phyloP scores from a whole-genome alignment of 2,888 invertebrate genomes.

The Xestobium rufovillosum region DNA sequence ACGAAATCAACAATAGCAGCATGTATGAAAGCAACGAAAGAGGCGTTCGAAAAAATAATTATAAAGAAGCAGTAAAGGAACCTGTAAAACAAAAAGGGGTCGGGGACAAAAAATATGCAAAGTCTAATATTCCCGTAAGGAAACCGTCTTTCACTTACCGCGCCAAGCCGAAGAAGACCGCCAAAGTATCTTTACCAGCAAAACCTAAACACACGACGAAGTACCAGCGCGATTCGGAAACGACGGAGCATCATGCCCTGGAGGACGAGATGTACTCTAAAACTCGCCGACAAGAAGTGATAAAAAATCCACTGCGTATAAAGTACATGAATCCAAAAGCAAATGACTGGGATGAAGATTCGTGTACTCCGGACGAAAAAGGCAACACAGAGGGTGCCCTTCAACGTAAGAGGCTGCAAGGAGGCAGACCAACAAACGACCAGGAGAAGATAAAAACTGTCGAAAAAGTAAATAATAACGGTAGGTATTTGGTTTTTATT shows the following conservation, averaged over 20 bases:
- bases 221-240: neutral
- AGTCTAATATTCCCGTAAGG: neutral
- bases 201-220: no score
- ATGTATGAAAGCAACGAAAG: no score
- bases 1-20: no score
- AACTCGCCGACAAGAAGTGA: neutral
- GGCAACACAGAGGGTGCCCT: conserved; percentile 1
- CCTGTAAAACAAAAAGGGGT: neutral
- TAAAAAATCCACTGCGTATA: conserved; percentile 21
- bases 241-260: neutral
- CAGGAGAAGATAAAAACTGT: conserved; percentile 14
- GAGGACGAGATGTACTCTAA: neutral
- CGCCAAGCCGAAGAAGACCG: neutral
- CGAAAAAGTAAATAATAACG: no score
- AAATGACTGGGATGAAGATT: conserved; percentile 31
- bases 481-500: no score
- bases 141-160: neutral
- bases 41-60: no score
- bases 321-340: conserved; percentile 33
- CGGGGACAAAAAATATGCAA: neutral
- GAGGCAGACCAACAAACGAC: conserved; percentile 4
- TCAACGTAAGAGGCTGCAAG: neutral
- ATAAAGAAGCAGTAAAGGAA: no score
- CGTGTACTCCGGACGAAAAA: conserved; percentile 12
- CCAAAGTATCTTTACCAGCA: neutral